phyloP scores from a whole-genome alignment of 2,888 invertebrate species.

The Drosophila mulleri region DNA sequence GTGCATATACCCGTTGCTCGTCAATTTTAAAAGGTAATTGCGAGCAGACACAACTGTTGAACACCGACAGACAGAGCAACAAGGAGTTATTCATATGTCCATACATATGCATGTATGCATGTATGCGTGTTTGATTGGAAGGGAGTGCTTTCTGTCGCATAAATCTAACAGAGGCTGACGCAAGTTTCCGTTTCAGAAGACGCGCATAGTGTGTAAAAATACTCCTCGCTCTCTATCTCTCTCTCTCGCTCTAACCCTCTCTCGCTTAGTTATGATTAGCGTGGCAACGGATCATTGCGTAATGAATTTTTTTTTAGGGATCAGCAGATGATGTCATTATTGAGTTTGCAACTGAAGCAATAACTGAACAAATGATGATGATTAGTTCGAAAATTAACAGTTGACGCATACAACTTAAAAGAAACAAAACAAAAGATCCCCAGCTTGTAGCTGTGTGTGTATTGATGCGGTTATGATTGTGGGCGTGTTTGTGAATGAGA shows the following conservation, averaged over 20 bases:
- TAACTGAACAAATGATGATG: constrained; percentile 56
- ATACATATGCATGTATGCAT: neutral
- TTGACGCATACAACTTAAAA: constrained; percentile 47
- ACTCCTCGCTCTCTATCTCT: neutral
- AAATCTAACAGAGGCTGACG: constrained; percentile 43
- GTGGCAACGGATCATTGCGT: constrained; percentile 49
- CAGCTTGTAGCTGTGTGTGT: neutral
- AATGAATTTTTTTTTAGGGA: constrained; percentile 47
- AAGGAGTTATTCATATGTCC: constrained; percentile 5
- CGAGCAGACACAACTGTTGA: constrained; percentile 11
- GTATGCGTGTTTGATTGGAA: neutral
- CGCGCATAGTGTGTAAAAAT: constrained; percentile 33
- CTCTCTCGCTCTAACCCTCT: neutral
- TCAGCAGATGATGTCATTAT: constrained; percentile 50
- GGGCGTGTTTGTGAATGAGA: neutral
- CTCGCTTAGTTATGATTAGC: neutral
- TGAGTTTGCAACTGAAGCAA: constrained; percentile 56
- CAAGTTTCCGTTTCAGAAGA: constrained; percentile 49
- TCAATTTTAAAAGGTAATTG: neutral
- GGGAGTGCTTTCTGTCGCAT: constrained; percentile 24
- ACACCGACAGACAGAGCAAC: neutral
- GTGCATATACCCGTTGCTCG: neutral
- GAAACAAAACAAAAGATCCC: constrained; percentile 8
- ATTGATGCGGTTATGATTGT: neutral
- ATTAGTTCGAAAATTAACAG: constrained; percentile 45